These are phyloP conservation scores for Onychostoma macrolepis DNA, from an alignment of 2,113 vertebrate genomes.

Conservation along the genomic window DNA sequence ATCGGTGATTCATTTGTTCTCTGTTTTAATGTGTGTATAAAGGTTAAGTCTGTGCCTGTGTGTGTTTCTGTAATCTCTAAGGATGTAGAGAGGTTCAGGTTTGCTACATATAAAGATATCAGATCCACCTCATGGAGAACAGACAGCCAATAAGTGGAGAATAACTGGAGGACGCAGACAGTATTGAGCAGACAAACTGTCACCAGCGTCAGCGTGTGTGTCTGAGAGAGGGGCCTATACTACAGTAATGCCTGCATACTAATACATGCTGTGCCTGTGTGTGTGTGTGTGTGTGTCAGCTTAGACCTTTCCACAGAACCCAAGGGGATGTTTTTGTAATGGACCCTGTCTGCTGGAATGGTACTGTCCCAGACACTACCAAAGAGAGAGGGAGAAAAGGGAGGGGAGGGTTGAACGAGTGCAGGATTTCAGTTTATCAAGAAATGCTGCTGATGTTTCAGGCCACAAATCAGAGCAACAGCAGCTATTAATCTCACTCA, in stretches of 20 bases:
- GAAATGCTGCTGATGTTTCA: conserved; percentile 35
- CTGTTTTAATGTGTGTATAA: conserved; percentile 10
- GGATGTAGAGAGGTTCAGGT: neutral
- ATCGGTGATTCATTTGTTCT: conserved; percentile 4
- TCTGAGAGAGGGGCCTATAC: conserved; percentile 30
- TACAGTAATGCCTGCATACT: conserved; percentile 63
- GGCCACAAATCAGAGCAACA: conserved; percentile 42
- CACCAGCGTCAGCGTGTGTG: conserved; percentile 35
- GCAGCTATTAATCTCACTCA: conserved; percentile 44
- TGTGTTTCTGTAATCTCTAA: neutral
- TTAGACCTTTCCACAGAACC: conserved; percentile 5
- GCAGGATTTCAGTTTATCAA: conserved; percentile 37
- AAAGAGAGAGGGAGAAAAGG: neutral
- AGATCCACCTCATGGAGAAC: neutral
- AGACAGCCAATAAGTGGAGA: conserved; percentile 36
- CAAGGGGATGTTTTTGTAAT: conserved; percentile 25
- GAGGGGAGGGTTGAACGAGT: conserved; percentile 48
- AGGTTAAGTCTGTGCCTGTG: conserved; percentile 32
- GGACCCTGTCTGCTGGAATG: conserved; percentile 79
- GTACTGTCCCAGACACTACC: conserved; percentile 75
- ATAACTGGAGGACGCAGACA: conserved; percentile 44
- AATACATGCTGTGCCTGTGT: conserved; percentile 43
- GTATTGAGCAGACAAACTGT: conserved; percentile 50
- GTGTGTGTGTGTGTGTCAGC: conserved; percentile 26
- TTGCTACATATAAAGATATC: neutral